Percentiles rank a stretch among this genome's conserved stretches.
phyloP scores from a whole-genome alignment of 2,113 vertebrate genomes.

The Columbina picui region DNA sequence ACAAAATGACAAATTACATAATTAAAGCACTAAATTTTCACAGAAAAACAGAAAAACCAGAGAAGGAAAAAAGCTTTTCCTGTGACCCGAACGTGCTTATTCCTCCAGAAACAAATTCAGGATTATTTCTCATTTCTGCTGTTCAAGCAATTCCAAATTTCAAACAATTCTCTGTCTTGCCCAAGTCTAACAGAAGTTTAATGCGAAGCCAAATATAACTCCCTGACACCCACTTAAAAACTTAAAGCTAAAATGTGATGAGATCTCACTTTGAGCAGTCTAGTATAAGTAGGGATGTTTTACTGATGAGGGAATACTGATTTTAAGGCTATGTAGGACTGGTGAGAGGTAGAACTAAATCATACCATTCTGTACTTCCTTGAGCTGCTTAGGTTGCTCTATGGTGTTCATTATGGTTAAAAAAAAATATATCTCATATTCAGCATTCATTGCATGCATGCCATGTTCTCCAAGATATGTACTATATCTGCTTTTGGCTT shows the following conservation, averaged over 20 bases:
- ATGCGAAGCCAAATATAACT: background rate
- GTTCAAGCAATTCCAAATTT: background rate
- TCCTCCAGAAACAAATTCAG: background rate
- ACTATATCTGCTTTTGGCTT: background rate
- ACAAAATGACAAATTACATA: slow-evolving; percentile 39
- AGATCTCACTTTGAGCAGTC: background rate
- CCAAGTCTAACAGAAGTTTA: background rate
- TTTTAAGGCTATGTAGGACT: background rate
- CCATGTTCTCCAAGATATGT: background rate
- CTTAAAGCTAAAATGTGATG: background rate
- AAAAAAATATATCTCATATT: background rate
- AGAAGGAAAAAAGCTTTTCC: background rate
- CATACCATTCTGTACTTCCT: background rate
- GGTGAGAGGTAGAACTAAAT: background rate
- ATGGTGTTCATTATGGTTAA: background rate
- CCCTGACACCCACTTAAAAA: background rate
- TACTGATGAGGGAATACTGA: background rate
- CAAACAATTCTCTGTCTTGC: background rate
- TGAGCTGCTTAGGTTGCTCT: background rate
- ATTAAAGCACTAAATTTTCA: background rate
- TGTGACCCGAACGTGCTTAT: background rate
- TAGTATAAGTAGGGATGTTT: background rate
- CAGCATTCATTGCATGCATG: background rate
- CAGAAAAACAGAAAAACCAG: background rate
- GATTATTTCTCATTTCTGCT: background rate